A percentile compares a stretch with the other conserved stretches of the same genome.
These are phyloP conservation scores for Poeciliopsis turrubarensis DNA, from an alignment of 2,113 vertebrate genomes.

Conservation along the genomic window DNA sequence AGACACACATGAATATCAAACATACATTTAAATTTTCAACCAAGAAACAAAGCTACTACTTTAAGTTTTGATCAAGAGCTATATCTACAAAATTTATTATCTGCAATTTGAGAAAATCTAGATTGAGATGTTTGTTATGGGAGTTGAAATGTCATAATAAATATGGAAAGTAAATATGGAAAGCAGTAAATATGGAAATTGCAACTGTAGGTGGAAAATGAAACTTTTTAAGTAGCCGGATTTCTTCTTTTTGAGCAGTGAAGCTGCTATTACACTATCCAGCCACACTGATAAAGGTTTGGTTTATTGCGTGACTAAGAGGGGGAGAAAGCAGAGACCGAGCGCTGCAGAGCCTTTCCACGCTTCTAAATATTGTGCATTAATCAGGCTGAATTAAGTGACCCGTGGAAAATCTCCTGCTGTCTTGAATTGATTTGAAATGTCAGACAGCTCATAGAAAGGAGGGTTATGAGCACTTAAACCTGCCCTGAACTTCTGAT, in stretches of 20 bases:
- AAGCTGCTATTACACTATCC: slow-evolving; percentile 2
- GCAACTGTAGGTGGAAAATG: slow-evolving; percentile 34
- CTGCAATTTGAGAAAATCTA: slow-evolving; percentile 1
- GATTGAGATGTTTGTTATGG: slow-evolving; percentile 41
- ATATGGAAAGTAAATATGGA: slow-evolving; percentile 74
- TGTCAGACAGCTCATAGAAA: slow-evolving; percentile 54
- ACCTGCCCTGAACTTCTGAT: slow-evolving; percentile 24
- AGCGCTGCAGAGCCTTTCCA: slow-evolving; percentile 31
- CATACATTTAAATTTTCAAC: too few species aligned
- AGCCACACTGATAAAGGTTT: slow-evolving; percentile 42
- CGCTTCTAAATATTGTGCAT: slow-evolving; percentile 52
- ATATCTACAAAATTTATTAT: too few species aligned
- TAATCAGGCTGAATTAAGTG: slow-evolving; percentile 52
- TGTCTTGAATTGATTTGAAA: slow-evolving; percentile 62
- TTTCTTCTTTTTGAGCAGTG: not conserved
- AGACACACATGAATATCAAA: not conserved
- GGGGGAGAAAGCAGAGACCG: slow-evolving; percentile 37
- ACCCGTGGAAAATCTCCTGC: slow-evolving; percentile 41
- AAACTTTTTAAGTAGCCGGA: slow-evolving; percentile 33
- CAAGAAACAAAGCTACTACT: too few species aligned
- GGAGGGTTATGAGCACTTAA: slow-evolving; percentile 16
- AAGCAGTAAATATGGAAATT: slow-evolving; percentile 71
- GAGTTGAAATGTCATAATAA: slow-evolving; percentile 22
- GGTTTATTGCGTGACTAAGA: slow-evolving; percentile 52
- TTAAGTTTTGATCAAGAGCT: too few species aligned